These are phyloP conservation scores for Coranthus polyacanthus DNA, from an alignment of 2,797 vertebrate genomes.

Conservation along the genomic window DNA sequence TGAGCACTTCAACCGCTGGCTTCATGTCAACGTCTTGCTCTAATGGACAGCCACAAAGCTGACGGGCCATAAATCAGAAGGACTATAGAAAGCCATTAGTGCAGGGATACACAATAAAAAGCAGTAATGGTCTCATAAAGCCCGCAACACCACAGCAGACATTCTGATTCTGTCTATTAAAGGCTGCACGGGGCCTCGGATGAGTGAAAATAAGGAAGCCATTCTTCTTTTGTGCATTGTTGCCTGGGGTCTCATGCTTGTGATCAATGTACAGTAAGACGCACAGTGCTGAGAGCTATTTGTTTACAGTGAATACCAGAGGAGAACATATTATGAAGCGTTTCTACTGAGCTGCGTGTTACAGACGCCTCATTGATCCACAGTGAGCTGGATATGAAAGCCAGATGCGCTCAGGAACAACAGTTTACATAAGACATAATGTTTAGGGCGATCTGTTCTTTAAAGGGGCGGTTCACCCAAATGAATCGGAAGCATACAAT, in stretches of 20 bases:
- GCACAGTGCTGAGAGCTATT: slow-evolving; percentile 63
- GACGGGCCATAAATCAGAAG: slow-evolving; percentile 81
- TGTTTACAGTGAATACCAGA: slow-evolving; percentile 77
- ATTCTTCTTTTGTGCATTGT: slow-evolving; percentile 76
- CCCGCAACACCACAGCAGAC: slow-evolving; percentile 79
- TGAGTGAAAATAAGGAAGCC: slow-evolving; percentile 74
- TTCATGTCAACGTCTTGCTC: slow-evolving; percentile 76
- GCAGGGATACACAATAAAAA: slow-evolving; percentile 83
- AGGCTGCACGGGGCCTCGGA: slow-evolving; percentile 66
- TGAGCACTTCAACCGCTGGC: slow-evolving; percentile 74
- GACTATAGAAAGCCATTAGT: slow-evolving; percentile 85
- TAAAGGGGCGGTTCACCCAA: neutral
- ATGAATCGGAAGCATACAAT: neutral
- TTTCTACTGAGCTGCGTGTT: slow-evolving; percentile 58
- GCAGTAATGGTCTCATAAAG: slow-evolving; percentile 85
- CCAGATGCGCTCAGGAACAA: slow-evolving; percentile 59
- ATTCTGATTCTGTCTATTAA: slow-evolving; percentile 82
- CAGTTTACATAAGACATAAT: slow-evolving; percentile 40
- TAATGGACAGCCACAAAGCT: slow-evolving; percentile 82
- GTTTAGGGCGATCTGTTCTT: slow-evolving; percentile 14
- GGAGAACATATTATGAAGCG: slow-evolving; percentile 69
- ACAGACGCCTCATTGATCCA: slow-evolving; percentile 72
- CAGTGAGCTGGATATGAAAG: slow-evolving; percentile 61
- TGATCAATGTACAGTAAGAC: slow-evolving; percentile 78
- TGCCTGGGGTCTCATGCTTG: slow-evolving; percentile 69